phyloP scores from a whole-genome alignment of 2,888 invertebrate genomes.

The Eumerus sabulonum region DNA sequence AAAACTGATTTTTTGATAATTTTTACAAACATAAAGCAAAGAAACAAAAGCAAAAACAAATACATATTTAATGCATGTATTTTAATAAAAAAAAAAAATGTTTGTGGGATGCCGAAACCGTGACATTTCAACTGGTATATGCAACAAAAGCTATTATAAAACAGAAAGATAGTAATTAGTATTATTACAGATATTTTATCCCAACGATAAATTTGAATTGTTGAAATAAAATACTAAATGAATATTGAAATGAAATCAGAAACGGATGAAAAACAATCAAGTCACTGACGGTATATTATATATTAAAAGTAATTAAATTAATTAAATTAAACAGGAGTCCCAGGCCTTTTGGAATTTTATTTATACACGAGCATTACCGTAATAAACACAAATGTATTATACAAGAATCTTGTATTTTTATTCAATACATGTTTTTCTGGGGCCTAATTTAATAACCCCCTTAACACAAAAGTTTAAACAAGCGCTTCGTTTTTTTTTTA shows the following conservation, averaged over 20 bases:
- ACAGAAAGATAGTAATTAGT: conserved; percentile 13
- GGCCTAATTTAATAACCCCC: no score
- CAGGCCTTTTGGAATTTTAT: conserved; percentile 71
- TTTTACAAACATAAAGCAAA: conserved; percentile 66
- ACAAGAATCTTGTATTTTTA: conserved; percentile 60
- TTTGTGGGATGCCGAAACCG: conserved; percentile 51
- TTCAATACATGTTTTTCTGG: conserved; percentile 62
- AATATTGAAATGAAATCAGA: conserved; percentile 28
- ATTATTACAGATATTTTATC: conserved; percentile 74
- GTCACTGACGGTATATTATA: conserved; percentile 60
- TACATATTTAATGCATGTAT: conserved; percentile 67
- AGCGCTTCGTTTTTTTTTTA: conserved; percentile 64
- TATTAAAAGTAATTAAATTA: conserved; percentile 39
- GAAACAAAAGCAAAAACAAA: no score
- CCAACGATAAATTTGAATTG: conserved; percentile 75
- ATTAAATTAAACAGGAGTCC: conserved; percentile 69
- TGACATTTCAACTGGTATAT: conserved; percentile 3
- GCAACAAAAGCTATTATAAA: conserved; percentile 51
- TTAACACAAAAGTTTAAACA: conserved; percentile 25
- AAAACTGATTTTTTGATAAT: conserved; percentile 70
- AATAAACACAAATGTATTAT: conserved; percentile 32
- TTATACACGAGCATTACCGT: conserved; percentile 54
- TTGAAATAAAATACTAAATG: conserved; percentile 67
- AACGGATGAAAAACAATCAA: conserved; percentile 62
- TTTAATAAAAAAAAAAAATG: conserved; percentile 46